Base-by-base conservation (phyloP, 2,113 vertebrate genomes). In the Jaculus jaculus region DNA sequence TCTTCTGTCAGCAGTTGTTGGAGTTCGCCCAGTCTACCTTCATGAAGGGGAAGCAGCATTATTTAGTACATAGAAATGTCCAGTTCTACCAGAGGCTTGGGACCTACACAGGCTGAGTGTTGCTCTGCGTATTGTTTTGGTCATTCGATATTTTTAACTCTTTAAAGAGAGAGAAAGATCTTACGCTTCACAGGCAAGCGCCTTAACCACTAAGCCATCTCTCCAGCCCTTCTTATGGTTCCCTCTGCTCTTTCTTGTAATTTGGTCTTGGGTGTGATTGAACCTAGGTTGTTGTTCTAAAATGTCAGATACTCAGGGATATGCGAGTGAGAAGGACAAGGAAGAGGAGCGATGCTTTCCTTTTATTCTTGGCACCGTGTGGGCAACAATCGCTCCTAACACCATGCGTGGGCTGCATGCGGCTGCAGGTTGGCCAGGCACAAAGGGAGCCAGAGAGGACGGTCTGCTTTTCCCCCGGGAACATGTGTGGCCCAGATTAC, bases 1-100 rank as follows among this genome's bases (percentile, higher is more conserved):
- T 74, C 87, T 77, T 72, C 89, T 87, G 93, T 94, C 77, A 93
- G 94, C 90, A 90, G 17, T 90, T 96, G 66, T 80, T 63, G 94
- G 71, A 93, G 71, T 65, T 95, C 74, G 82, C 79, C 92, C 93
- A 51, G 16, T 84, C 90, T 85, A 89, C 51, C 21, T 82, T 88
- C 75, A 54, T 83, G 74, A 72, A 51, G 60, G 23, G n/a, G 82
- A 90, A 72, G 84, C 15, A 39, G 30, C 11, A 54, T 23, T n/a
- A 72, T 37, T 63, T 18, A 61, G 24, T 4, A 1, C 65, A 47
- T 26, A 42, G 34, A 94, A 81, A 85, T 74, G 11, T 66, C 89
- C 30, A 34, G 16, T 69, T 87, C 91, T 54, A 51, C 65, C 17
- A 84, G 58, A 84, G 60, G 81, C 68, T 42, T 81, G 78, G 30